A percentile compares a stretch with the other conserved stretches of the same genome.
These are phyloP conservation scores for Platerodrilus igneus DNA, from an alignment of 2,888 invertebrate genomes.

Conservation along the genomic window DNA sequence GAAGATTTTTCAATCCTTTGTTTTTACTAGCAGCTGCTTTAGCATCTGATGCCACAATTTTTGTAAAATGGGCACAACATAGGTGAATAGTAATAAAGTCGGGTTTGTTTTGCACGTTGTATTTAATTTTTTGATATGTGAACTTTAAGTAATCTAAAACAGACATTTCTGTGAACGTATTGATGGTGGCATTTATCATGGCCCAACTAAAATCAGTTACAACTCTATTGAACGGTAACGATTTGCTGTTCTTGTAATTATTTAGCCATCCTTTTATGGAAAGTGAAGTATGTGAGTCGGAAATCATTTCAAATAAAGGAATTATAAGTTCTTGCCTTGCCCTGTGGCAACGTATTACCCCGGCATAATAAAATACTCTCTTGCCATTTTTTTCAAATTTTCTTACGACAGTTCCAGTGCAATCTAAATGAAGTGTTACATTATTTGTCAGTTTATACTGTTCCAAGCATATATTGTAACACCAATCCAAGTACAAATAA, in stretches of 20 bases:
- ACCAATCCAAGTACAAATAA: constrained; percentile 3
- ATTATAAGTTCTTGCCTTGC: not conserved
- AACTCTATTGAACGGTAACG: not conserved
- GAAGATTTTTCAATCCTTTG: constrained; percentile 3
- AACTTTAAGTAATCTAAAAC: not conserved
- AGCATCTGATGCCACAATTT: constrained; percentile 5
- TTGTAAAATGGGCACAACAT: constrained; percentile 5
- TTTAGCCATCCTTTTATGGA: not conserved
- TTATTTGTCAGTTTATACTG: not conserved
- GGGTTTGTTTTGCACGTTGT: not conserved
- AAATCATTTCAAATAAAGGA: constrained; percentile 4
- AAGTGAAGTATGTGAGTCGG: not conserved
- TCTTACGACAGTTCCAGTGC: too few relatives aligned
- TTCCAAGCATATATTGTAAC: not conserved
- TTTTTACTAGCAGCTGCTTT: constrained; percentile 1
- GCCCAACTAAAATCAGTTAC: constrained; percentile 5
- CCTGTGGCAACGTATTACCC: not conserved
- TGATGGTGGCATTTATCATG: not conserved
- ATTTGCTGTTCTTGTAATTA: not conserved
- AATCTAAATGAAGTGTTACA: too few relatives aligned
- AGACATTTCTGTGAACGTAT: not conserved
- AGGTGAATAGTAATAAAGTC: not conserved
- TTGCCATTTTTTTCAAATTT: not conserved
- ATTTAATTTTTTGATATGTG: not conserved
- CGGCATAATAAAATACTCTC: too few relatives aligned